phyloP scores from a whole-genome alignment of 2,888 invertebrate genomes.

The Zygothrica quintamaculata region DNA sequence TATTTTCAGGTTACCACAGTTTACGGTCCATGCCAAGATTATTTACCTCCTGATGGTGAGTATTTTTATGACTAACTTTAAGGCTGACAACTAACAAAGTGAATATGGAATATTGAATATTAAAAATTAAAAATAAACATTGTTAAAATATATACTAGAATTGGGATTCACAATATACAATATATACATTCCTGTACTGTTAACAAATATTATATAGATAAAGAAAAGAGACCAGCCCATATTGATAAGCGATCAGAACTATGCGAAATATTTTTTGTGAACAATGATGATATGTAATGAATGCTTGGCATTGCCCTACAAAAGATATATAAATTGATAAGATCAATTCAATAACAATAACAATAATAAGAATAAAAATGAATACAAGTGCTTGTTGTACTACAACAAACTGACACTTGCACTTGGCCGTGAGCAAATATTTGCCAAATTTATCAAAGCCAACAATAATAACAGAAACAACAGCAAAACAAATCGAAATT shows the following conservation, averaged over 20 bases:
- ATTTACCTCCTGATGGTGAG: conserved; percentile 95
- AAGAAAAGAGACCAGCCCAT: conserved; percentile 11
- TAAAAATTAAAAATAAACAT: not conserved
- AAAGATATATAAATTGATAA: too few relatives aligned
- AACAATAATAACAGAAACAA: conserved; percentile 18
- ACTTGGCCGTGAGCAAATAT: conserved; percentile 57
- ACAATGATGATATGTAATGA: too few relatives aligned
- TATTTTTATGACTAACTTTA: conserved; percentile 57
- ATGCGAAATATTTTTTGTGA: conserved; percentile 73
- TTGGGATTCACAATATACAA: too few relatives aligned
- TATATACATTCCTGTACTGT: too few relatives aligned
- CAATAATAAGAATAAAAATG: conserved; percentile 18
- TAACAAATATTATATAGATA: too few relatives aligned
- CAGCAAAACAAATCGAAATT: conserved; percentile 16
- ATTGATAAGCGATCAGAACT: conserved; percentile 47
- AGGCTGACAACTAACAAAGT: not conserved
- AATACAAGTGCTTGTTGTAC: conserved; percentile 7
- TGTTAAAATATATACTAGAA: too few relatives aligned
- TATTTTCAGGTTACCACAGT: conserved; percentile 93
- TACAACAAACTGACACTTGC: conserved; percentile 54
- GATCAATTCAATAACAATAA: conserved; percentile 40
- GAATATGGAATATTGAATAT: too few relatives aligned
- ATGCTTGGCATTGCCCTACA: conserved; percentile 53
- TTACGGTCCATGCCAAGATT: conserved; percentile 95
- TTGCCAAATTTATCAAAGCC: conserved; percentile 46